Conservation (phyloP, 2,113 vertebrate genomes). For the Melanotaenia duboulayi region DNA sequence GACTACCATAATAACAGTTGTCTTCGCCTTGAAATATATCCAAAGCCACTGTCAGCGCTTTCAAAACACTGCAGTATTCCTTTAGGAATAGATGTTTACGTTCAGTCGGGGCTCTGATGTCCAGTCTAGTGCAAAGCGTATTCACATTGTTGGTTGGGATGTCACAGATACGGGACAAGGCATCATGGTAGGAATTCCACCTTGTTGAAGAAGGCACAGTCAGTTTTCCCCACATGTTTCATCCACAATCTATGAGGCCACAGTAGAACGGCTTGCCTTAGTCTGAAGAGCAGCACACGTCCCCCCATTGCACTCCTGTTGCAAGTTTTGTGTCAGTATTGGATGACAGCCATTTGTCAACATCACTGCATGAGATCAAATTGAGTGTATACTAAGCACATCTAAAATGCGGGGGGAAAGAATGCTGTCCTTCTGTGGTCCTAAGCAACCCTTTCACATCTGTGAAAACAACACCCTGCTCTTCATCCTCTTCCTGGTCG, state of each 20-base stretch:
- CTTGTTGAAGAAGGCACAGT: not conserved
- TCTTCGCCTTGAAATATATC: not conserved
- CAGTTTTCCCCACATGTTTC: not conserved
- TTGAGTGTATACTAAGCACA: not conserved
- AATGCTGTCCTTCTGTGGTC: not conserved
- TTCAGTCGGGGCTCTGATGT: not conserved
- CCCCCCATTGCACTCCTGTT: not conserved
- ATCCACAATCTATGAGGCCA: not conserved
- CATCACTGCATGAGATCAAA: constrained; percentile 3
- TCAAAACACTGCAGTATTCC: not conserved
- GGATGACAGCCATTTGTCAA: constrained; percentile 9
- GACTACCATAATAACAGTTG: not conserved
- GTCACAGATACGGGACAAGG: not conserved
- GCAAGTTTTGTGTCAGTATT: not conserved
- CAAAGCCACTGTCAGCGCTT: not conserved
- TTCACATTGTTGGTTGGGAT: too few relatives aligned
- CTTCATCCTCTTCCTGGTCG: too few relatives aligned
- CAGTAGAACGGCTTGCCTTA: not conserved
- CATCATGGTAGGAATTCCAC: not conserved
- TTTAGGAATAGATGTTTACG: not conserved
- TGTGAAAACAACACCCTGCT: too few relatives aligned
- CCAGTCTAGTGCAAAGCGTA: not conserved
- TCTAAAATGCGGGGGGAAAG: not conserved
- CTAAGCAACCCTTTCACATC: too few relatives aligned
- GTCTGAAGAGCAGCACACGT: not conserved